Conservation (phyloP, 2,797 vertebrate genomes). For the Holocentrus rufus region DNA sequence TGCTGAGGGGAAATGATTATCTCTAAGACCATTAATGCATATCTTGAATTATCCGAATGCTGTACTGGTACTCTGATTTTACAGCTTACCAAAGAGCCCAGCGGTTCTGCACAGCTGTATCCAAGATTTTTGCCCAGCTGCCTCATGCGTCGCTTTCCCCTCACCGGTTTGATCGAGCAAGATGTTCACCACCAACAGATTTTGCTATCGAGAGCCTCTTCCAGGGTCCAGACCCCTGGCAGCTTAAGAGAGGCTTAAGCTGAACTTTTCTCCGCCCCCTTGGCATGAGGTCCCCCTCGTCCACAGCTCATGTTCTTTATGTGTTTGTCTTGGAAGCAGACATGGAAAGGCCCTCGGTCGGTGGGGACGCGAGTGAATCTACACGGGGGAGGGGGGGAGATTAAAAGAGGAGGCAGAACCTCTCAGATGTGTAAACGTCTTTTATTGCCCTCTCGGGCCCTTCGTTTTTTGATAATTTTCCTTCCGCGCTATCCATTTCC, state of each 20-base stretch:
- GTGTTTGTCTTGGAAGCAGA: conserved; percentile 81
- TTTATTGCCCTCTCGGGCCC: conserved; percentile 66
- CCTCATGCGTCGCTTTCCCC: conserved; percentile 21
- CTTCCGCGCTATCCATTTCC: conserved; percentile 67
- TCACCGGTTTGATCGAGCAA: conserved; percentile 10
- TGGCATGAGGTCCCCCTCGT: conserved; percentile 75
- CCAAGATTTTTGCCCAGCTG: conserved; percentile 32
- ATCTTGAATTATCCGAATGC: not conserved
- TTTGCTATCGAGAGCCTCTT: conserved; percentile 48
- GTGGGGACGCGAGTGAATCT: conserved; percentile 64
- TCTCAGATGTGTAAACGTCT: conserved; percentile 69
- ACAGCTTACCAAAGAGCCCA: not conserved
- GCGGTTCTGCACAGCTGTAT: conserved; percentile 3
- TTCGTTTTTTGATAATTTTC: conserved; percentile 64
- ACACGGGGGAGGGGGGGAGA: conserved; percentile 37
- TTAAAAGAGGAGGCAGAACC: conserved; percentile 55
- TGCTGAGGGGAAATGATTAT: conserved; percentile 7
- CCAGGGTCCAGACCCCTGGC: conserved; percentile 63
- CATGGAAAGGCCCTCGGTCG: conserved; percentile 68
- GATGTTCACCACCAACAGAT: conserved; percentile 43
- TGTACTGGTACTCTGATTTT: not conserved
- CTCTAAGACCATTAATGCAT: conserved; percentile 1
- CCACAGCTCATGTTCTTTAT: conserved; percentile 74
- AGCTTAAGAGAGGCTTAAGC: conserved; percentile 59
- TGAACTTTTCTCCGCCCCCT: conserved; percentile 61